phyloP scores from a whole-genome alignment of 2,888 invertebrate species.

The Timandra comae region DNA sequence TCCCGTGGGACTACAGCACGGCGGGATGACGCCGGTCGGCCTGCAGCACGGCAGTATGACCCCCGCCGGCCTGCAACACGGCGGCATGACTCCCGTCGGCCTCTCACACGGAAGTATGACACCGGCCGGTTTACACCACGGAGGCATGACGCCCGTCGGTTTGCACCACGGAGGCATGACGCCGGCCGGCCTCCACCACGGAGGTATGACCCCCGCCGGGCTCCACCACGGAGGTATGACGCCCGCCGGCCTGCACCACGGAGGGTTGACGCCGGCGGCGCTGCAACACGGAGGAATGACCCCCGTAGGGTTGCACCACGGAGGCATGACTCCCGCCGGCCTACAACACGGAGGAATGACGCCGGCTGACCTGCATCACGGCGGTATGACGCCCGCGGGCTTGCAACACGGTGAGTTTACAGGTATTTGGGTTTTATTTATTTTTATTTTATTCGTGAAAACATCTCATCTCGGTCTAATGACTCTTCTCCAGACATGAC shows the following conservation, averaged over 20 bases:
- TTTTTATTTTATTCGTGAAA: no score
- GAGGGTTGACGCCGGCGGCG: slow-evolving; percentile 34
- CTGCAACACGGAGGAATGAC: slow-evolving; percentile 61
- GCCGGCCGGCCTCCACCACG: slow-evolving; percentile 61
- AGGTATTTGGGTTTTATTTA: no score
- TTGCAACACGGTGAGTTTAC: slow-evolving; percentile 54
- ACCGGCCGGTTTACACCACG: slow-evolving; percentile 50
- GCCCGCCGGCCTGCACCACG: slow-evolving; percentile 19
- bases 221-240: slow-evolving; percentile 45
- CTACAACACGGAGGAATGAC: slow-evolving; percentile 63
- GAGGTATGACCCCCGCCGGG: slow-evolving; percentile 58
- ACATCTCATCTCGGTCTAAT: no score
- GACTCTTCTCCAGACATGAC: no score
- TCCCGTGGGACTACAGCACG: slow-evolving; percentile 48
- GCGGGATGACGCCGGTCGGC: slow-evolving; percentile 43
- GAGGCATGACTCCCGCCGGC: slow-evolving; percentile 47
- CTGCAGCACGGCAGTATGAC: slow-evolving; percentile 59
- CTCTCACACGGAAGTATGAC: slow-evolving; percentile 46
- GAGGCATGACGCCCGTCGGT: slow-evolving; percentile 42
- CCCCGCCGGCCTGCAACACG: slow-evolving; percentile 27
- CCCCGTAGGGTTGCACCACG: slow-evolving; percentile 36
- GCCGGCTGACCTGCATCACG: slow-evolving; percentile 36
- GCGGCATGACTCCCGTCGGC: slow-evolving; percentile 45
- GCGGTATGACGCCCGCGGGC: slow-evolving; percentile 45
- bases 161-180: slow-evolving; percentile 56